These are phyloP conservation scores for Alouatta palliata DNA, from an alignment of 2,113 vertebrate genomes.

Conservation along the genomic window DNA sequence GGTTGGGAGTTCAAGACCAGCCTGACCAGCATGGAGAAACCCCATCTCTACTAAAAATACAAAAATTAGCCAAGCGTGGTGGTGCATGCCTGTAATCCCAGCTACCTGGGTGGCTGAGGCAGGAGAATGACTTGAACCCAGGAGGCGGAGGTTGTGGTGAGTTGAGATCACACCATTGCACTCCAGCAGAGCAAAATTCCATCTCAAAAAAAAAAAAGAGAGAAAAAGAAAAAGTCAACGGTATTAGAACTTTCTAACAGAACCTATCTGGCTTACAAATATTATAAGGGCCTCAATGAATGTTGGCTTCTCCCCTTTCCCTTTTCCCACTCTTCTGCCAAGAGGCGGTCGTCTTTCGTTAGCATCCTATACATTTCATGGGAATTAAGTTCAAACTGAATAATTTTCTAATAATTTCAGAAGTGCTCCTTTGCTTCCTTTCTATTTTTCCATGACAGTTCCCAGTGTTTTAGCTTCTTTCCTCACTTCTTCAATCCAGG, in stretches of 20 bases:
- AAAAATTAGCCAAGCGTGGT: too few relatives aligned
- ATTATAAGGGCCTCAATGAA: neutral
- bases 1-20: too few relatives aligned
- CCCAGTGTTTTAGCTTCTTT: neutral
- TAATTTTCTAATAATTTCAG: slow-evolving; percentile 13
- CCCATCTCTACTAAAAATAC: too few relatives aligned
- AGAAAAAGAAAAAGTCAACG: neutral
- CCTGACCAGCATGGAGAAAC: too few relatives aligned
- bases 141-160: too few relatives aligned
- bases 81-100: too few relatives aligned
- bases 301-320: neutral
- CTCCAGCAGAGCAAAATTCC: too few relatives aligned
- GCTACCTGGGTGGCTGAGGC: too few relatives aligned
- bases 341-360: neutral
- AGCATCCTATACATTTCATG: neutral
- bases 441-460: neutral
- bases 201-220: too few relatives aligned
- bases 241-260: neutral
- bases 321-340: neutral
- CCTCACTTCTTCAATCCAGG: neutral
- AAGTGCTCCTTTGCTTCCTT: neutral
- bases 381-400: slow-evolving; percentile 12
- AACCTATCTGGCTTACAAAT: neutral
- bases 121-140: too few relatives aligned
- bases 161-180: too few relatives aligned